Percentiles rank a stretch among this genome's conserved stretches.
Evolutionary conservation across 2,888 invertebrate species (phyloP).

Genomic region (Melikaiella ostensackeni): DNA sequence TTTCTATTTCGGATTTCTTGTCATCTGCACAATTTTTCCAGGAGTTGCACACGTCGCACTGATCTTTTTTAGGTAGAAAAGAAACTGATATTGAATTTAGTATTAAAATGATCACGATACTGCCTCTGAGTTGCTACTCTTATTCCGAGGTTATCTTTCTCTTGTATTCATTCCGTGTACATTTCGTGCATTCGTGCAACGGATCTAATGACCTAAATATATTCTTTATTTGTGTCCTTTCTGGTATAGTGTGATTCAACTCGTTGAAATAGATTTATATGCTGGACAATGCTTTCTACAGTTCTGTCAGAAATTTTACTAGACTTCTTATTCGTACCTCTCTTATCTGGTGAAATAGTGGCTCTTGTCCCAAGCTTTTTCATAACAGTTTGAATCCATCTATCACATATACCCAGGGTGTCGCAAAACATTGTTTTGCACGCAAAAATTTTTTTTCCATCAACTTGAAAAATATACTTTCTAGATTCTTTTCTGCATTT

Average conservation of each 20-base stretch:
- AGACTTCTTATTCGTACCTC: constrained; percentile 38
- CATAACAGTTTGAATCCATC: too few relatives aligned
- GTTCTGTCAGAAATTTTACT: constrained; percentile 21
- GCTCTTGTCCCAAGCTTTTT: constrained; percentile 15
- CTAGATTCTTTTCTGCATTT: too few relatives aligned
- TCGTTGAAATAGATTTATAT: constrained; percentile 43
- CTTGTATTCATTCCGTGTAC: constrained; percentile 41
- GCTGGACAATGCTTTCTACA: constrained; percentile 35
- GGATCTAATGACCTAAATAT: too few relatives aligned
- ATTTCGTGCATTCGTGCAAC: background rate
- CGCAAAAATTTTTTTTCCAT: constrained; percentile 1
- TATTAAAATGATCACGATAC: too few relatives aligned
- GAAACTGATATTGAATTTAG: too few relatives aligned
- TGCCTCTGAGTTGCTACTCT: too few relatives aligned
- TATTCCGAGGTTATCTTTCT: background rate
- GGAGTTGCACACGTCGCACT: constrained; percentile 41
- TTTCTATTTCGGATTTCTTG: constrained; percentile 24
- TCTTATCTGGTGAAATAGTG: constrained; percentile 15
- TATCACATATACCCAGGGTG: too few relatives aligned
- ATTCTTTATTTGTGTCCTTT: constrained; percentile 9
- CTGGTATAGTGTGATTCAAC: too few relatives aligned
- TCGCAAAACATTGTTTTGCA: too few relatives aligned
- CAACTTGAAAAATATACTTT: too few relatives aligned
- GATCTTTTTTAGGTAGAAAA: constrained; percentile 44
- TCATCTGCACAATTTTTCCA: background rate